Evolutionary conservation across 2,888 invertebrate species (phyloP).

Genomic region (Drosophila emarginata): DNA sequence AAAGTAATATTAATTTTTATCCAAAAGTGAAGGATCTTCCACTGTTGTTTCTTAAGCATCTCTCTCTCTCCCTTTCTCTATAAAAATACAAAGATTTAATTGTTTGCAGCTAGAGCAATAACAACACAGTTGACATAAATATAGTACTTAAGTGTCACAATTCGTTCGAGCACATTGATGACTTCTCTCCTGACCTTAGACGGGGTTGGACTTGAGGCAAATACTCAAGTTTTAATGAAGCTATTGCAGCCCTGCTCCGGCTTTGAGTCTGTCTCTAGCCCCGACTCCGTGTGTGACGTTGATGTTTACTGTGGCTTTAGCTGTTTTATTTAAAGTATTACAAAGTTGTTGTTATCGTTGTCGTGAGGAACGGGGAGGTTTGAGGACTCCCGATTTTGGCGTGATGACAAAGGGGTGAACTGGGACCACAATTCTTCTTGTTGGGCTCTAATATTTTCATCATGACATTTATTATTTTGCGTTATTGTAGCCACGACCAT

Average conservation of each 20-base stretch:
- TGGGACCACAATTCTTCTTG: conserved; percentile 58
- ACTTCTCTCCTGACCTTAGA: conserved; percentile 17
- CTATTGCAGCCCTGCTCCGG: conserved; percentile 18
- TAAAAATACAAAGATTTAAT: not conserved
- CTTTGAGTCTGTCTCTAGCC: not conserved
- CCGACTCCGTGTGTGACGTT: not conserved
- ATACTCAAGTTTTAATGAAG: conserved; percentile 33
- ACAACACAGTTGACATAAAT: conserved; percentile 35
- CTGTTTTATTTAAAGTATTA: not conserved
- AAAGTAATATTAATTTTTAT: no score
- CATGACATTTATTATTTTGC: conserved; percentile 67
- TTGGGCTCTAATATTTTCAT: conserved; percentile 55
- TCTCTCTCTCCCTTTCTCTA: no score
- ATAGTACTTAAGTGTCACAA: conserved; percentile 44
- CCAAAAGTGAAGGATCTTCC: no score
- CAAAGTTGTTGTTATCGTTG: conserved; percentile 3
- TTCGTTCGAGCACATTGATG: conserved; percentile 38
- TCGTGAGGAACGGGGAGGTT: conserved; percentile 2
- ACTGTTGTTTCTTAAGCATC: no score
- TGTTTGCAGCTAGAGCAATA: not conserved
- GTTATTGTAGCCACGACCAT: conserved; percentile 42
- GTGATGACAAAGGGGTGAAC: conserved; percentile 60
- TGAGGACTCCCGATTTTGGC: not conserved
- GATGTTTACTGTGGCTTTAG: not conserved
- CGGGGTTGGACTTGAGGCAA: conserved; percentile 29